These are phyloP conservation scores for Dasyurus viverrinus DNA, from an alignment of 2,113 vertebrate genomes.

Conservation along the genomic window DNA sequence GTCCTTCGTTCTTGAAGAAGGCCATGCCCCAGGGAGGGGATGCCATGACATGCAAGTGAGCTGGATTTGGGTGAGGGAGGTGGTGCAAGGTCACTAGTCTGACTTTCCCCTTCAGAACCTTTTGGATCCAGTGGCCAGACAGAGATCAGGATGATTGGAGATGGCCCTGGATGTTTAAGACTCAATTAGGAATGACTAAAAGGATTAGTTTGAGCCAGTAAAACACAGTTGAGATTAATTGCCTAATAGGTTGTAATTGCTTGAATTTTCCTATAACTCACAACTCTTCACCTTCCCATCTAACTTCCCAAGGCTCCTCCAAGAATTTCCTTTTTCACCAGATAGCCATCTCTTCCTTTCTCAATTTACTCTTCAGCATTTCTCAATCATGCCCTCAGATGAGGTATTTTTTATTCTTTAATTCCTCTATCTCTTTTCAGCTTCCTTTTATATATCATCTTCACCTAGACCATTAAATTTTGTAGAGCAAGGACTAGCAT, in stretches of 20 bases:
- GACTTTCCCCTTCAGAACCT: too few species aligned
- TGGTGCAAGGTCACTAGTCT: too few species aligned
- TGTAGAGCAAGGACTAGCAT: neutral
- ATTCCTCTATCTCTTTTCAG: neutral
- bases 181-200: neutral
- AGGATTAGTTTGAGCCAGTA: neutral
- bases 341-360: neutral
- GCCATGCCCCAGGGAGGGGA: too few species aligned
- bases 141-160: too few species aligned
- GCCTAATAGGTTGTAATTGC: neutral
- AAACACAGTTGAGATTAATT: neutral
- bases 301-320: neutral
- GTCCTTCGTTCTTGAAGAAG: too few species aligned
- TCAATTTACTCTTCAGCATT: neutral
- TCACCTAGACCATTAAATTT: neutral
- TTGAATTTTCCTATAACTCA: neutral
- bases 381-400: neutral
- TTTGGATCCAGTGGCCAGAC: too few species aligned
- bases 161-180: neutral
- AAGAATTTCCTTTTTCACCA: neutral
- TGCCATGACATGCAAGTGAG: too few species aligned
- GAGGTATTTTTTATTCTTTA: neutral
- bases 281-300: neutral
- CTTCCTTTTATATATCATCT: neutral
- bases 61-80: too few species aligned